Evolutionary conservation across 2,113 vertebrate species (phyloP).

Genomic region (Anoura caudifer): DNA sequence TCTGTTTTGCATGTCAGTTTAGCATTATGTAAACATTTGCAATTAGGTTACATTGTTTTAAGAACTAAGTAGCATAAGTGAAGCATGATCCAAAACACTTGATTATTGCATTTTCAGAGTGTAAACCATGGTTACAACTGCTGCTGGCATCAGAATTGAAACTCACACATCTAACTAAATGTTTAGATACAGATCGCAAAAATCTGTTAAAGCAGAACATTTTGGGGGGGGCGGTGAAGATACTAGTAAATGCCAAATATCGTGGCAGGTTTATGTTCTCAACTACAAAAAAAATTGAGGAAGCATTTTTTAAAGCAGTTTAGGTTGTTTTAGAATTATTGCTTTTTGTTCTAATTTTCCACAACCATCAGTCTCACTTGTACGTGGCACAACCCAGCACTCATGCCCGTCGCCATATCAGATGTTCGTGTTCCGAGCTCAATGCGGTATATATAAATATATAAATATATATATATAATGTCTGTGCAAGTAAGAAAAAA

Average conservation of each 20-base stretch:
- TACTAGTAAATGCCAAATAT: slow-evolving; percentile 75
- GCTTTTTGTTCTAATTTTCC: slow-evolving; percentile 78
- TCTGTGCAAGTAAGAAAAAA: slow-evolving; percentile 95
- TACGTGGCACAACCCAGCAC: slow-evolving; percentile 81
- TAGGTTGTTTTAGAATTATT: slow-evolving; percentile 74
- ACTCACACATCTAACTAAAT: slow-evolving; percentile 66
- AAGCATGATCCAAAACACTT: slow-evolving; percentile 83
- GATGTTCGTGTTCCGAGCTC: slow-evolving; percentile 84
- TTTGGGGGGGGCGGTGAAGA: slow-evolving; percentile 63
- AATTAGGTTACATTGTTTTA: slow-evolving; percentile 81
- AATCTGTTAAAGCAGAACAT: slow-evolving; percentile 70
- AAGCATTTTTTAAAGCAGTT: slow-evolving; percentile 78
- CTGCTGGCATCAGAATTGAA: slow-evolving; percentile 75
- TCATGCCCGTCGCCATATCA: slow-evolving; percentile 84
- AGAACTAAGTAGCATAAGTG: slow-evolving; percentile 80
- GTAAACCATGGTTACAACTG: slow-evolving; percentile 80
- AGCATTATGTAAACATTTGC: slow-evolving; percentile 85
- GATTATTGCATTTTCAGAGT: slow-evolving; percentile 82
- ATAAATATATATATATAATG: slow-evolving; percentile 75
- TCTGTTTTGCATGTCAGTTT: slow-evolving; percentile 93
- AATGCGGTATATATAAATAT: slow-evolving; percentile 82
- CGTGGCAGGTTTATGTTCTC: slow-evolving; percentile 83
- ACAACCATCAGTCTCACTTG: slow-evolving; percentile 83
- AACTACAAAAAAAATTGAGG: slow-evolving; percentile 78
- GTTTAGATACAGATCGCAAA: slow-evolving; percentile 77